A percentile compares a stretch with the other conserved stretches of the same genome.
These are phyloP conservation scores for Pomacea canaliculata DNA, from an alignment of 2,888 invertebrate genomes.

Conservation along the genomic window DNA sequence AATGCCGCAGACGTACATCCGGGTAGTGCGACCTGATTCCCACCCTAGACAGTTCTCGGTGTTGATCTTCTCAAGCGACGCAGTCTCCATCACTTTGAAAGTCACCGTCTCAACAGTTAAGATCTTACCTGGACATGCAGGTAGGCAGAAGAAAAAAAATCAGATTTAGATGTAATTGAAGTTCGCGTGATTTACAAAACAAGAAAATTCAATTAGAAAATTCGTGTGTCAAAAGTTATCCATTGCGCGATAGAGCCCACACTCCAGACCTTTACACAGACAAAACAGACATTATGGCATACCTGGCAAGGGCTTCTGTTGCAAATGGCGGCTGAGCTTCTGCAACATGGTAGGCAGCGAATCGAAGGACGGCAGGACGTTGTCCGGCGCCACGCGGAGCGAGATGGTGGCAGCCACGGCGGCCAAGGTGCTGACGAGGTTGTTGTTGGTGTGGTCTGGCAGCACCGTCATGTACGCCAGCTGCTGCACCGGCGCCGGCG, in stretches of 20 bases:
- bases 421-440: slow-evolving; percentile 7
- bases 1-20: slow-evolving; percentile 23
- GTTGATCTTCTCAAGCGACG: slow-evolving; percentile 19
- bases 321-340: slow-evolving; percentile 37
- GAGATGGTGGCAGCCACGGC: slow-evolving; percentile 10
- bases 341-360: slow-evolving; percentile 26
- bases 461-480: slow-evolving; percentile 34
- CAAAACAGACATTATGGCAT: neutral
- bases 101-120: slow-evolving; percentile 30
- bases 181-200: too few species aligned
- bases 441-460: slow-evolving; percentile 27
- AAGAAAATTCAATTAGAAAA: too few species aligned
- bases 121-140: slow-evolving; percentile 16
- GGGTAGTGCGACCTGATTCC: slow-evolving; percentile 25
- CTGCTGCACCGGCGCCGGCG: slow-evolving; percentile 27
- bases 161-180: too few species aligned
- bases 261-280: too few species aligned
- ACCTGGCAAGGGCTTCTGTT: slow-evolving; percentile 35
- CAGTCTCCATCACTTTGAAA: slow-evolving; percentile 27
- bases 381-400: slow-evolving; percentile 20
- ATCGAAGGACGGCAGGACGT: slow-evolving; percentile 28
- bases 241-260: too few species aligned
- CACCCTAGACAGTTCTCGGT: slow-evolving; percentile 26
- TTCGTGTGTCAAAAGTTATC: too few species aligned
- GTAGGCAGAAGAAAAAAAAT: neutral